Evolutionary conservation across 1,140 invertebrate genomes (phyloP).

Genomic region (Camponotus vicinus): DNA sequence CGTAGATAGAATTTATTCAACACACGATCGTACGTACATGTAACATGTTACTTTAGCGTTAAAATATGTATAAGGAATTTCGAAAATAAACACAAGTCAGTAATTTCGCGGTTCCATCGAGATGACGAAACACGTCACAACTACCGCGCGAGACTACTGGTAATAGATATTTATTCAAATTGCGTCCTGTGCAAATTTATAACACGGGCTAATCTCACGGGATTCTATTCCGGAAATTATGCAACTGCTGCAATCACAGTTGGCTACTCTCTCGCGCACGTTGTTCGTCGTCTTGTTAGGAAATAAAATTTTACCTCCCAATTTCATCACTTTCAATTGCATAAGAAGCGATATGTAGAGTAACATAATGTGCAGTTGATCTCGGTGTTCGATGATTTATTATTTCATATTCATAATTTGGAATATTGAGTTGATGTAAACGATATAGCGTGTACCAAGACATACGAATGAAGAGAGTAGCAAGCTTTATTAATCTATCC

Average conservation of each 20-base stretch:
- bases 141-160: background rate
- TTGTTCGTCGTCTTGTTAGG: constrained; percentile 50
- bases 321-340: constrained; percentile 40
- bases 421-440: background rate
- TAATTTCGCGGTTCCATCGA: background rate
- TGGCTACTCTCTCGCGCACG: constrained; percentile 40
- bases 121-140: constrained; percentile 21
- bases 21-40: background rate
- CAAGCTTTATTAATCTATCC: background rate
- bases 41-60: background rate
- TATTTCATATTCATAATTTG: background rate
- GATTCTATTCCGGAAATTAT: constrained; percentile 58
- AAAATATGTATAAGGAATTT: constrained; percentile 13
- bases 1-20: background rate
- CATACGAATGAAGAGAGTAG: background rate
- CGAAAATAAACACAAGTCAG: background rate
- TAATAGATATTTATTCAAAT: constrained; percentile 42
- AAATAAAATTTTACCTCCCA: constrained; percentile 45
- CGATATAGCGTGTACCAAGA: background rate
- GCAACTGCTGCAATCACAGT: constrained; percentile 44
- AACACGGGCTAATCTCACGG: constrained; percentile 34
- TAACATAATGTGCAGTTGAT: constrained; percentile 28
- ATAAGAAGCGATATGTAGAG: constrained; percentile 41
- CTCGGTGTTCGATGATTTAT: background rate
- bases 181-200: constrained; percentile 27